Conservation (phyloP, 2,113 vertebrate genomes). For the Ptychochromis oligacanthus region DNA sequence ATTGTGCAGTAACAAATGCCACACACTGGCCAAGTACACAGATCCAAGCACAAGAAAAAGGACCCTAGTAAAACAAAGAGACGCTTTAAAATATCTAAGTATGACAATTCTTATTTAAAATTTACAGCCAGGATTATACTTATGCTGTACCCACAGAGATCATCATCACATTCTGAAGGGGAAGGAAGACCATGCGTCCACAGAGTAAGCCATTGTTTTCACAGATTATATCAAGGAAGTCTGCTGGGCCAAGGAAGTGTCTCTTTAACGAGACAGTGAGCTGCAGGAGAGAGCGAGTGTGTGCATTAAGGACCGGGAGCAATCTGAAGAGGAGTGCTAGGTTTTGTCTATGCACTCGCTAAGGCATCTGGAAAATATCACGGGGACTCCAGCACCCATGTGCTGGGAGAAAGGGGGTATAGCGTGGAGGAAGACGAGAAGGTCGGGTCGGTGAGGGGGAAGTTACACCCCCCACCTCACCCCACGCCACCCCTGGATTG, state of each 20-base stretch:
- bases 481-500: slow-evolving; percentile 55
- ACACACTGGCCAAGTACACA: slow-evolving; percentile 6
- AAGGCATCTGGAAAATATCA: slow-evolving; percentile 81
- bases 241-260: slow-evolving; percentile 66
- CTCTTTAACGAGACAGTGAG: slow-evolving; percentile 68
- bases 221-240: slow-evolving; percentile 64
- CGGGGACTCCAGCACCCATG: slow-evolving; percentile 73
- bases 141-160: not conserved
- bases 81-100: not conserved
- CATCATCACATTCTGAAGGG: not conserved
- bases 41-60: not conserved
- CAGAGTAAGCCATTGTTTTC: slow-evolving; percentile 55
- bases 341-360: slow-evolving; percentile 59
- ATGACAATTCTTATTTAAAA: not conserved
- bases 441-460: slow-evolving; percentile 58
- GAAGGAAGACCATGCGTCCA: slow-evolving; percentile 24
- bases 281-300: slow-evolving; percentile 44
- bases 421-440: slow-evolving; percentile 55
- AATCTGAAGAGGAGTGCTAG: slow-evolving; percentile 47
- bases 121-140: not conserved
- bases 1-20: not conserved
- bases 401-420: slow-evolving; percentile 58
- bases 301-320: slow-evolving; percentile 29
- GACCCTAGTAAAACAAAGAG: not conserved
- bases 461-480: slow-evolving; percentile 6